A percentile compares a stretch with the other conserved stretches of the same genome.
phyloP scores from a whole-genome alignment of 2,888 invertebrate genomes.

The Bhutanitis thaidina region DNA sequence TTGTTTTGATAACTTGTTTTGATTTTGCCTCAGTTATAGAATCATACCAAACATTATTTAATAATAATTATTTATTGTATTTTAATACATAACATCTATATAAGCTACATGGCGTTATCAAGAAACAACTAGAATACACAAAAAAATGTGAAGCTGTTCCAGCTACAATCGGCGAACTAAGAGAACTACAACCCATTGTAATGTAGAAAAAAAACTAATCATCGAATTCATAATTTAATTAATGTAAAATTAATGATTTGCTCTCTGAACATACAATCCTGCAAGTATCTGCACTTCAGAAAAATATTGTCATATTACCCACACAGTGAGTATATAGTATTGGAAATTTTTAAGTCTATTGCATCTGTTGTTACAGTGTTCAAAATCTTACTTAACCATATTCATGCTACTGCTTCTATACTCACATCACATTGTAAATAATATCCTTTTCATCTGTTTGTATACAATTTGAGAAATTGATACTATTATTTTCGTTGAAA shows the following conservation, averaged over 20 bases:
- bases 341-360: no score
- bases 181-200: neutral
- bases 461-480: no score
- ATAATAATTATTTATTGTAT: constrained; percentile 41
- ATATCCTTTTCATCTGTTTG: no score
- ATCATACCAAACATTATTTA: constrained; percentile 3
- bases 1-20: no score
- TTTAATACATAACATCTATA: constrained; percentile 48
- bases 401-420: no score
- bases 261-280: neutral
- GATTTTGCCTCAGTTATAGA: no score
- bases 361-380: no score
- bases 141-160: constrained; percentile 34
- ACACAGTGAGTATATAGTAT: no score
- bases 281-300: neutral
- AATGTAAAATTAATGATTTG: constrained; percentile 11
- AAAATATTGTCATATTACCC: no score
- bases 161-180: constrained; percentile 15
- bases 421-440: no score
- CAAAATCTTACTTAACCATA: no score
- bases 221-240: constrained; percentile 8
- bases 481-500: no score
- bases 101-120: constrained; percentile 49
- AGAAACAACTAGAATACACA: constrained; percentile 32
- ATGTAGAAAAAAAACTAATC: neutral